Base-by-base conservation (phyloP, 1,140 invertebrate genomes). In the Heliothis virescens region DNA sequence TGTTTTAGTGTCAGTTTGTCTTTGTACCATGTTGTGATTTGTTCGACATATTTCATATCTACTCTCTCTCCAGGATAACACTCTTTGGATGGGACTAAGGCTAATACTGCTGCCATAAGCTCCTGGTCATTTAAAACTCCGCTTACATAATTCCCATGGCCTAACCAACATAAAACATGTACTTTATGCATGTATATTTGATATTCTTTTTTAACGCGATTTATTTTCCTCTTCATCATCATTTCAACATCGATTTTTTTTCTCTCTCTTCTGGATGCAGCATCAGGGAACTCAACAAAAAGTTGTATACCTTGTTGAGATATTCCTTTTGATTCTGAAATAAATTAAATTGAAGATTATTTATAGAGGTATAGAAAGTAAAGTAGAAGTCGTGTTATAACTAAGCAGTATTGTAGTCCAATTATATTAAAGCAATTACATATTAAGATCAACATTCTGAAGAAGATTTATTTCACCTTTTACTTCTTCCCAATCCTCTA, bases 171-270 rank as follows among this genome's bases (percentile, higher is more conserved):
- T 16, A 99, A 92, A 15, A 99, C 90, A 91, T 98, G 97, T 26
- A 97, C 97, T 96, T 99, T 98, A 88, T 99, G 98, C 83, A 98
- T 94, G 71, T 97, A 95, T 29, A 98, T 87, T 93, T 98, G 97
- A 87, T 96, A 95, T 86, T 97, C 96, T 92, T 97, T 97, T 83
- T 96, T 96, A 55, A 96, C 96, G 77, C 96, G 95, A 87, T 98
- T 98, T 26, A 98, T 95, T 87, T 96, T 95, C 85, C 96, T 95
- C 90, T 97, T 97, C 69, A 98, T 92, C 59, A 96, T 95, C 86
- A 96, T 96, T 87, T 97, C 96, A 72, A 98, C 88, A 91, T 97
- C 97, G 85, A 96, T 94, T 73, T 95, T 94, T 90, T 97, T 97
- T 60, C 92, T 94, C 90, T 96, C 34, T 41, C 9, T 96, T 87